Conservation (phyloP, 2,888 invertebrate species). For the Perithous albicinctus region DNA sequence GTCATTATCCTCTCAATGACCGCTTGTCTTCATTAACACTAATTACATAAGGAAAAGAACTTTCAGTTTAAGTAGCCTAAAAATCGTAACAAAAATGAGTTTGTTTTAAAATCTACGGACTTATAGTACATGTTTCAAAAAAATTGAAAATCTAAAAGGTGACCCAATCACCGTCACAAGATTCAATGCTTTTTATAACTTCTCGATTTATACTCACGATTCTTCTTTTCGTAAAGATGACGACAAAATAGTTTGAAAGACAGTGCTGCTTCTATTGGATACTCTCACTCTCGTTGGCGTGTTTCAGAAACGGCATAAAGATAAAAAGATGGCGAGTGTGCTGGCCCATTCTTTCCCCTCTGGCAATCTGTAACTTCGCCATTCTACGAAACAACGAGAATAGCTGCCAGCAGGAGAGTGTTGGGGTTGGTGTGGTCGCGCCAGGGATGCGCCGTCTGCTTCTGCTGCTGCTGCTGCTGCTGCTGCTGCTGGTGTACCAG, state of each 20-base stretch:
- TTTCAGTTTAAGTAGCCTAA: too few species aligned
- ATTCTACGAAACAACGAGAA: conserved; percentile 76
- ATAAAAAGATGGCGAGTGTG: conserved; percentile 56
- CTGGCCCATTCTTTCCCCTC: conserved; percentile 69
- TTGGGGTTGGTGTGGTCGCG: conserved; percentile 60
- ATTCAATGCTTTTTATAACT: too few species aligned
- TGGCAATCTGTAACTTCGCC: conserved; percentile 78
- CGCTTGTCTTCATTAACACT: too few species aligned
- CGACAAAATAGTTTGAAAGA: not conserved
- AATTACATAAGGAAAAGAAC: too few species aligned
- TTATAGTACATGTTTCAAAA: too few species aligned
- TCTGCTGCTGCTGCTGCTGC: conserved; percentile 33
- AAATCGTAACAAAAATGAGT: too few species aligned
- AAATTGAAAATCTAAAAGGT: too few species aligned
- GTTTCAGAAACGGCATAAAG: conserved; percentile 39
- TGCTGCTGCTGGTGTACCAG: conserved; percentile 44
- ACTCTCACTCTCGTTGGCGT: not conserved
- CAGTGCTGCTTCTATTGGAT: not conserved
- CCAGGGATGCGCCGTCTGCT: conserved; percentile 66
- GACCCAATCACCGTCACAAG: too few species aligned
- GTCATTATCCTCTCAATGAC: too few species aligned
- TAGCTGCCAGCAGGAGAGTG: conserved; percentile 67
- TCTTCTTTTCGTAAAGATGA: too few species aligned
- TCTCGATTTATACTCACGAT: too few species aligned
- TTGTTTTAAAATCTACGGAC: too few species aligned